A percentile compares a stretch with the other conserved stretches of the same genome.
phyloP scores from a whole-genome alignment of 2,797 vertebrate species.

The Tamandua tetradactyla region DNA sequence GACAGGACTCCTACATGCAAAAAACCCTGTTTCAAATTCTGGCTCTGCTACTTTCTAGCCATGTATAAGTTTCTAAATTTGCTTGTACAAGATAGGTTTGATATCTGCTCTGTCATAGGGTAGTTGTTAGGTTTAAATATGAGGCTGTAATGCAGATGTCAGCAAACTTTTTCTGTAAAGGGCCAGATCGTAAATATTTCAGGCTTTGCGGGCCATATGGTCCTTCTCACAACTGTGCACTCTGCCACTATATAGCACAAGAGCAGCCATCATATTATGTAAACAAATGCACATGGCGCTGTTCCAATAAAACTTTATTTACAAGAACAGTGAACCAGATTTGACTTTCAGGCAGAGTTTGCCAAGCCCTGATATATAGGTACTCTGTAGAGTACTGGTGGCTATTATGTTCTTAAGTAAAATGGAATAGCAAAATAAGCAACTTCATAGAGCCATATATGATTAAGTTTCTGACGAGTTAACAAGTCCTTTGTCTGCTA shows the following conservation, averaged over 20 bases:
- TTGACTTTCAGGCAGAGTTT: not conserved
- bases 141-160: not conserved
- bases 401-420: not conserved
- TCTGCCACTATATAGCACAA: not conserved
- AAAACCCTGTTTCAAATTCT: not conserved
- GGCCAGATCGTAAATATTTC: not conserved
- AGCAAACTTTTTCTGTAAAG: not conserved
- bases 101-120: too few species aligned
- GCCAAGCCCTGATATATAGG: accelerated
- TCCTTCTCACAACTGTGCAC: not conserved
- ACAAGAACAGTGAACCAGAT: not conserved
- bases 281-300: not conserved
- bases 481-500: not conserved
- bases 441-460: not conserved
- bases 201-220: not conserved
- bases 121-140: not conserved
- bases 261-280: not conserved
- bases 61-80: not conserved
- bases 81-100: not conserved
- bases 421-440: not conserved
- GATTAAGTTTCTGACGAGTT: not conserved
- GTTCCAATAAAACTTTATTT: not conserved
- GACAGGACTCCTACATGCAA: not conserved
- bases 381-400: accelerated
- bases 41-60: not conserved